These are phyloP conservation scores for Nerophis ophidion DNA, from an alignment of 2,113 vertebrate genomes.

Conservation along the genomic window DNA sequence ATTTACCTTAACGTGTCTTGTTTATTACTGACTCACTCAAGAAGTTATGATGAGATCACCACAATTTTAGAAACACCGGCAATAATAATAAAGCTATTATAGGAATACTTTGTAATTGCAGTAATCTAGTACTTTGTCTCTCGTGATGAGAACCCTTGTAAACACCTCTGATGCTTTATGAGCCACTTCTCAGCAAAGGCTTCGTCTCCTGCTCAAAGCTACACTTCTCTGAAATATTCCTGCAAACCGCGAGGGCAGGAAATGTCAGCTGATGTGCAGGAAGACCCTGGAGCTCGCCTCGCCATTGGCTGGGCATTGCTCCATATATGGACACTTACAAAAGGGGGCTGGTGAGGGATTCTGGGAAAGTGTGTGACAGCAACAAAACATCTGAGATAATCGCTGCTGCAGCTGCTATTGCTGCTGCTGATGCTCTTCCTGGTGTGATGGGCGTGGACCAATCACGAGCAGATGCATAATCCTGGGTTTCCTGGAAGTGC, in stretches of 20 bases:
- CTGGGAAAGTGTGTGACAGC: conserved; percentile 58
- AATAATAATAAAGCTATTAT: too few relatives aligned
- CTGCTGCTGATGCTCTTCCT: conserved; percentile 36
- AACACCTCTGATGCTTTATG: conserved; percentile 11
- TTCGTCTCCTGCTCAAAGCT: conserved; percentile 47
- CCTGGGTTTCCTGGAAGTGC: conserved; percentile 43
- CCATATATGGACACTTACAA: conserved; percentile 47
- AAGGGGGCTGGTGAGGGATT: conserved; percentile 33
- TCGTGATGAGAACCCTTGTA: background rate
- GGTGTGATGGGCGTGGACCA: conserved; percentile 6
- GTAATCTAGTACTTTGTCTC: too few relatives aligned
- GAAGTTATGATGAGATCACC: too few relatives aligned
- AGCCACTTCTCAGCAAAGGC: conserved; percentile 24
- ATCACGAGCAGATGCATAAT: conserved; percentile 38
- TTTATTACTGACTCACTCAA: too few relatives aligned
- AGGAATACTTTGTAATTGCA: too few relatives aligned
- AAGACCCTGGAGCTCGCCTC: conserved; percentile 27
- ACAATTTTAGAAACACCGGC: too few relatives aligned
- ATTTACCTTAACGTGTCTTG: too few relatives aligned
- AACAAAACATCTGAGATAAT: conserved; percentile 37
- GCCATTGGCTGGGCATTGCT: conserved; percentile 42
- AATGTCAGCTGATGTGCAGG: conserved; percentile 45
- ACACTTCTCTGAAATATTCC: conserved; percentile 40
- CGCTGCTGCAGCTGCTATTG: conserved; percentile 26
- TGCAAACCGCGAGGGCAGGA: conserved; percentile 22